Conservation (phyloP, 2,797 vertebrate genomes). For the Benthosema pterotum region DNA sequence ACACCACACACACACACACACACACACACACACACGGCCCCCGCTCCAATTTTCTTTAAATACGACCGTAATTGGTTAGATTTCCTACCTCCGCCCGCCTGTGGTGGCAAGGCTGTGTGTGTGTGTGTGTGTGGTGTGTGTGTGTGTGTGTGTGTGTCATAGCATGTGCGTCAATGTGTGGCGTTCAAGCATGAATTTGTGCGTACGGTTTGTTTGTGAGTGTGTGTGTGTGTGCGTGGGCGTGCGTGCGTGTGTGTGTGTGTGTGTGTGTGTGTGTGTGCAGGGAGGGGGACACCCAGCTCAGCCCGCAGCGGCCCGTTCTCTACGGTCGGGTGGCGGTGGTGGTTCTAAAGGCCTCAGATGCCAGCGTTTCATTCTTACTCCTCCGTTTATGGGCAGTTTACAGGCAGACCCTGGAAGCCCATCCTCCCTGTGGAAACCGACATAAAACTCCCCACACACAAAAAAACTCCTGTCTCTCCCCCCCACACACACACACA, state of each 20-base stretch:
- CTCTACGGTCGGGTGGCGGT: constrained; percentile 68
- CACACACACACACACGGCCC: no score
- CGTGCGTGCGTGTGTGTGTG: no score
- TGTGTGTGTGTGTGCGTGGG: no score
- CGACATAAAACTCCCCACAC: constrained; percentile 48
- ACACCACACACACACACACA: no score
- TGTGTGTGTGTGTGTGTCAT: no score
- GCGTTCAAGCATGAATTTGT: no score
- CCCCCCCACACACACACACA: constrained; percentile 14
- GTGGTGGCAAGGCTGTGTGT: constrained; percentile 38
- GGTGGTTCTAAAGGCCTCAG: constrained; percentile 46
- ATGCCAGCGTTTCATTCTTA: constrained; percentile 41
- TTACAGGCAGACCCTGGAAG: constrained; percentile 67
- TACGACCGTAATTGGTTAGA: constrained; percentile 81
- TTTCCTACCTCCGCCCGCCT: constrained; percentile 82
- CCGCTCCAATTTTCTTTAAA: constrained; percentile 83
- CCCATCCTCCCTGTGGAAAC: constrained; percentile 58
- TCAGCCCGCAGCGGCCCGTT: constrained; percentile 53
- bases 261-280: no score
- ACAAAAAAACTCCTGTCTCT: constrained; percentile 5
- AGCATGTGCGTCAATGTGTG: no score
- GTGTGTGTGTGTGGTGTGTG: no score
- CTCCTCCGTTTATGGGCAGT: constrained; percentile 65
- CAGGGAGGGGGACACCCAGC: constrained; percentile 53
- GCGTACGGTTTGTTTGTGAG: no score